A percentile compares a stretch with the other conserved stretches of the same genome.
These are phyloP conservation scores for Thymelicus sylvestris DNA, from an alignment of 2,888 invertebrate species.

Conservation along the genomic window DNA sequence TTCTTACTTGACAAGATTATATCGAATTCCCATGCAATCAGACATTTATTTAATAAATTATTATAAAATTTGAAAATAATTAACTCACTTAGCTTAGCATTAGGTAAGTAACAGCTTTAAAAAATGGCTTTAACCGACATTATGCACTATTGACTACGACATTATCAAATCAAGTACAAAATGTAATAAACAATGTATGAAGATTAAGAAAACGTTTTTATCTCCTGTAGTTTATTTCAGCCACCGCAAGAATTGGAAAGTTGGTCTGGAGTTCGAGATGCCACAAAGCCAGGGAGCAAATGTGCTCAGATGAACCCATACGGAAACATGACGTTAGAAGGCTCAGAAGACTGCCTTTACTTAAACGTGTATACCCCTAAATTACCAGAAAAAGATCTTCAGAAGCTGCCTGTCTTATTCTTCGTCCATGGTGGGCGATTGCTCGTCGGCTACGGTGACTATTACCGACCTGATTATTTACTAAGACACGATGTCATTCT, in stretches of 20 bases:
- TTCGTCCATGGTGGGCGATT: conserved; percentile 85
- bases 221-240: conserved; percentile 52
- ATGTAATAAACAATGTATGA: too few relatives aligned
- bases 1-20: too few relatives aligned
- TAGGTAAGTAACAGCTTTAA: too few relatives aligned
- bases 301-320: conserved; percentile 77
- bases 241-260: conserved; percentile 61
- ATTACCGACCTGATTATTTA: conserved; percentile 71
- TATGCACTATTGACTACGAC: too few relatives aligned
- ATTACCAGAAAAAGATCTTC: conserved; percentile 63
- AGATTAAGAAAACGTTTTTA: background rate
- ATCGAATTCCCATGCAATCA: too few relatives aligned
- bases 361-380: conserved; percentile 87
- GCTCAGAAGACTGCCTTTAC: conserved; percentile 88
- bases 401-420: conserved; percentile 79
- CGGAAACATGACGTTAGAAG: conserved; percentile 64
- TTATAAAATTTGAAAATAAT: too few relatives aligned
- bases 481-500: conserved; percentile 66
- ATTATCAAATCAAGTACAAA: too few relatives aligned
- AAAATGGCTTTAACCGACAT: too few relatives aligned
- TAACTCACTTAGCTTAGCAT: too few relatives aligned
- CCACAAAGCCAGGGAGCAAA: conserved; percentile 71
- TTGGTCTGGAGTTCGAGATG: conserved; percentile 67
- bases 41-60: too few relatives aligned
- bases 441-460: conserved; percentile 80